These are phyloP conservation scores for Hylomyscus alleni DNA, from an alignment of 2,797 vertebrate species.

Conservation along the genomic window DNA sequence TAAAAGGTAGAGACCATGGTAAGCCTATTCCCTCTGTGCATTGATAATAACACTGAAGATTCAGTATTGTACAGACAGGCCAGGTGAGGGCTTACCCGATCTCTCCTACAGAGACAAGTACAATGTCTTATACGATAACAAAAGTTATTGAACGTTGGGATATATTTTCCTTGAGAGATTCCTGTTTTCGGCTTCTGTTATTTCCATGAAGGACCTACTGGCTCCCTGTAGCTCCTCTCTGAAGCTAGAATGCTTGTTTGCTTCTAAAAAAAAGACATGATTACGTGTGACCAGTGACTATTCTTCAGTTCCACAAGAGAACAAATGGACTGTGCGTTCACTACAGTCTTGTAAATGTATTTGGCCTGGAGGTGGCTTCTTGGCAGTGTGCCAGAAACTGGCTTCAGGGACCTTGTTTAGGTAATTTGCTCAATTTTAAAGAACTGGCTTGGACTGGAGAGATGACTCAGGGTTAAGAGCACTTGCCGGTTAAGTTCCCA, in stretches of 20 bases:
- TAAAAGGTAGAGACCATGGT: not conserved
- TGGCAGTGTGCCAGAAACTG: not conserved
- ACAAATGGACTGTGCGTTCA: not conserved
- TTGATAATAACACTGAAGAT: not conserved
- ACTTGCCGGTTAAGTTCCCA: not conserved
- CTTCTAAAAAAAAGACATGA: slow-evolving; percentile 1
- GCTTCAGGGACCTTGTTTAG: not conserved
- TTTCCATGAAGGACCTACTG: not conserved
- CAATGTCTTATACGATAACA: not conserved
- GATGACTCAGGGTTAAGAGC: not conserved
- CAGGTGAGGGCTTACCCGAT: not conserved
- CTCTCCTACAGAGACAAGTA: not conserved
- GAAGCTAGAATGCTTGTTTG: not conserved
- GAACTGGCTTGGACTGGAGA: slow-evolving; percentile 19
- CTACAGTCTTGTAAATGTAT: not conserved
- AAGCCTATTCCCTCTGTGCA: not conserved
- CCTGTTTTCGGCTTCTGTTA: not conserved
- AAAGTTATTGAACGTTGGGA: not conserved
- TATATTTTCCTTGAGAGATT: not conserved
- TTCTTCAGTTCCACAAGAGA: slow-evolving; percentile 23
- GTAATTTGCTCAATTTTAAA: slow-evolving; percentile 30
- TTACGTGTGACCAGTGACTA: slow-evolving; percentile 43
- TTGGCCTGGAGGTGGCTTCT: slow-evolving; percentile 57
- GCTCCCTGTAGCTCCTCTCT: not conserved
- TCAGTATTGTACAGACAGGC: not conserved